Percentiles rank a stretch among this genome's conserved stretches.
phyloP scores from a whole-genome alignment of 2,113 vertebrate species.

The Strigops habroptila region DNA sequence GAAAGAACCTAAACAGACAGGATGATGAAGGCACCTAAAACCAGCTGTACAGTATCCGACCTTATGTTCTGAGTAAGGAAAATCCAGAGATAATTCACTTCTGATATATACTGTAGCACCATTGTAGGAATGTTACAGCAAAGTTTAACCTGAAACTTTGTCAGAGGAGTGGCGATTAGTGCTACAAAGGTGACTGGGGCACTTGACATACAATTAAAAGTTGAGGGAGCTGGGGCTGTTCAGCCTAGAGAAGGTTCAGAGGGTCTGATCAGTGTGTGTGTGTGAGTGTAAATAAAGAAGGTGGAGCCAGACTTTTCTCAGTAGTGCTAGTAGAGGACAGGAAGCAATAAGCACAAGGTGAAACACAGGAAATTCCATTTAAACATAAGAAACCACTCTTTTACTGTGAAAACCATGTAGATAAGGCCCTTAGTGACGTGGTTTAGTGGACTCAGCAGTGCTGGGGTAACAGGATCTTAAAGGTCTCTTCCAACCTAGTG shows the following conservation, averaged over 20 bases:
- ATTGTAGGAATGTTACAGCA: background rate
- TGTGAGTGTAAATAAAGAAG: background rate
- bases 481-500: background rate
- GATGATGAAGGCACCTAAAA: background rate
- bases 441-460: background rate
- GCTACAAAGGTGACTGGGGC: background rate
- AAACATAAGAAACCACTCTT: background rate
- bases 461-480: background rate
- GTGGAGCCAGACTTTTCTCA: background rate
- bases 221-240: background rate
- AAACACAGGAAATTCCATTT: background rate
- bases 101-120: background rate
- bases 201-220: background rate
- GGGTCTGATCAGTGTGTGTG: background rate
- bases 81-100: background rate
- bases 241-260: background rate
- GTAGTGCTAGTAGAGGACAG: background rate
- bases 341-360: background rate
- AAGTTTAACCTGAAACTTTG: background rate
- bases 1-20: background rate
- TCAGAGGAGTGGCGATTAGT: background rate
- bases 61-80: background rate
- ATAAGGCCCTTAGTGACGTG: background rate
- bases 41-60: background rate
- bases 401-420: background rate